These are phyloP conservation scores for Actinia equina DNA, from an alignment of 64 coral and sea anemone species.

Conservation along the genomic window DNA sequence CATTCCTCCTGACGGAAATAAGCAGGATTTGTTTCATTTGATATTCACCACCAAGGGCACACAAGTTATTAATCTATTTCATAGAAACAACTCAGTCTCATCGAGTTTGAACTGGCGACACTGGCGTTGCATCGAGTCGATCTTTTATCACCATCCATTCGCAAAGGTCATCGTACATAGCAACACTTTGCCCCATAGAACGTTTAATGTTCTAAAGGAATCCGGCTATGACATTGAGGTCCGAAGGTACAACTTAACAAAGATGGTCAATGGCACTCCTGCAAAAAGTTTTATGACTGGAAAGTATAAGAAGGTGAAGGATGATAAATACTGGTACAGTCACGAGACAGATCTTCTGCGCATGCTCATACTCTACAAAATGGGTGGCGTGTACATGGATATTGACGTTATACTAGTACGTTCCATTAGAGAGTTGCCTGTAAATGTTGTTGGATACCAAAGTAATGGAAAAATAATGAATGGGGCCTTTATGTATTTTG, in stretches of 20 bases:
- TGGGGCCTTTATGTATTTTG: slow-evolving; percentile 23
- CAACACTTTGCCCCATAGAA: slow-evolving; percentile 5
- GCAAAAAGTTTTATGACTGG: slow-evolving; percentile 12
- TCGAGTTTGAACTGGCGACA: slow-evolving; percentile 7
- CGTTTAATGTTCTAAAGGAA: slow-evolving; percentile 18
- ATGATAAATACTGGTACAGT: slow-evolving; percentile 16
- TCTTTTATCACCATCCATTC: slow-evolving; percentile 33
- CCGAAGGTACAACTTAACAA: slow-evolving; percentile 1
- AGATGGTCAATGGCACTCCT: slow-evolving; percentile 12
- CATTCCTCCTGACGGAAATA: not conserved
- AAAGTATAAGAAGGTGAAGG: not conserved
- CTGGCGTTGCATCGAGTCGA: slow-evolving; percentile 38
- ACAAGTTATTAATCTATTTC: not conserved
- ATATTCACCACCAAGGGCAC: slow-evolving; percentile 17
- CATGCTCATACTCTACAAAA: slow-evolving; percentile 7
- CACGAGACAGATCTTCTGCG: slow-evolving; percentile 34
- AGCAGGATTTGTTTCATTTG: slow-evolving; percentile 16
- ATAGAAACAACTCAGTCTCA: not conserved
- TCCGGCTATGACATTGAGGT: slow-evolving; percentile 33
- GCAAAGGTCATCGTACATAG: slow-evolving; percentile 25
- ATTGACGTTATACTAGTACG: slow-evolving; percentile 24
- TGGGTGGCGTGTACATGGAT: slow-evolving; percentile 32
- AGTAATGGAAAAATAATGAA: not conserved
- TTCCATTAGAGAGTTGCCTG: not conserved
- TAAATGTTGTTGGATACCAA: not conserved